These are phyloP conservation scores for Psittacara wagleri DNA, from an alignment of 2,113 vertebrate species.

Conservation along the genomic window DNA sequence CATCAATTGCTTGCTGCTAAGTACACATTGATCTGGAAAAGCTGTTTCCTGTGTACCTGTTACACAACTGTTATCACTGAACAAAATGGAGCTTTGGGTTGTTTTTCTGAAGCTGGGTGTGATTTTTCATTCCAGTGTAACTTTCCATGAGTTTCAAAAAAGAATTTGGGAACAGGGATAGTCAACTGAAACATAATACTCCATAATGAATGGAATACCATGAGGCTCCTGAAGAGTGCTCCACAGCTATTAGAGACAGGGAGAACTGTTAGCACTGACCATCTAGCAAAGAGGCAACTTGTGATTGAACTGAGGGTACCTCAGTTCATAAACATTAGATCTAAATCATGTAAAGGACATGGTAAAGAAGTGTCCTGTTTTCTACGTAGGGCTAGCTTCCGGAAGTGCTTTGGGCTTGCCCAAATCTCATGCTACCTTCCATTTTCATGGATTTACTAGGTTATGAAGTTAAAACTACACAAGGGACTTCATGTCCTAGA, in stretches of 20 bases:
- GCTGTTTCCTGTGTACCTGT: constrained; percentile 8
- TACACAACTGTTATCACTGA: background rate
- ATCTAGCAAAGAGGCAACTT: background rate
- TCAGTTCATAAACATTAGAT: background rate
- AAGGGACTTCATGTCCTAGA: background rate
- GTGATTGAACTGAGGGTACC: background rate
- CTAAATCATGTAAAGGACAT: background rate
- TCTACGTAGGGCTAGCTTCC: background rate
- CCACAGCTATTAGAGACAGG: background rate
- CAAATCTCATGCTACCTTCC: background rate
- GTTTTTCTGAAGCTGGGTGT: constrained; percentile 17
- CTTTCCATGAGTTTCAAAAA: background rate
- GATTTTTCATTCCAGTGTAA: constrained; percentile 11
- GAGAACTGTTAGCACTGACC: background rate
- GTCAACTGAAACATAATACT: background rate
- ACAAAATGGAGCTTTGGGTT: background rate
- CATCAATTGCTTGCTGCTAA: background rate
- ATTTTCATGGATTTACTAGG: background rate
- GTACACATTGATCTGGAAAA: constrained; percentile 18
- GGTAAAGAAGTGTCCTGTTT: background rate
- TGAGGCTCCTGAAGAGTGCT: background rate
- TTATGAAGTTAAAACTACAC: background rate
- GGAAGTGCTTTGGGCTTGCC: background rate
- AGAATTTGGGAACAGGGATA: background rate
- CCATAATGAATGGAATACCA: background rate